These are phyloP conservation scores for Climacteris rufus DNA, from an alignment of 2,113 vertebrate genomes.

Conservation along the genomic window DNA sequence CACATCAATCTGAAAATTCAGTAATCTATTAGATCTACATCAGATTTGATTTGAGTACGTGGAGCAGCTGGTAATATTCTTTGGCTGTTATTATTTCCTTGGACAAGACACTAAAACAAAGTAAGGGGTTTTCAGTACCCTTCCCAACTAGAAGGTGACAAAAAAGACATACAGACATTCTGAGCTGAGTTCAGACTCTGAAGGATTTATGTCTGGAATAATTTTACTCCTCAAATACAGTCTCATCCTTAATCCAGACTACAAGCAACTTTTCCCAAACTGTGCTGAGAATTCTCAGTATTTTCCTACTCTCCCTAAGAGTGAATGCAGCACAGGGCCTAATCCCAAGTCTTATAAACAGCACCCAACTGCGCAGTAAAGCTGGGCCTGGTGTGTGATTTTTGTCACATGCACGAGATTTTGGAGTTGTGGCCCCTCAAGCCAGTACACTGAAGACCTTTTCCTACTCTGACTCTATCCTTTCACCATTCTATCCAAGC, in stretches of 20 bases:
- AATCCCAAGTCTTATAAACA: not conserved
- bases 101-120: not conserved
- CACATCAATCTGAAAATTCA: not conserved
- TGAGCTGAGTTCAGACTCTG: not conserved
- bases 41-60: not conserved
- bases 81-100: not conserved
- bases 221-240: not conserved
- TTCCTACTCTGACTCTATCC: not conserved
- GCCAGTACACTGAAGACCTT: not conserved
- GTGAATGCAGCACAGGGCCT: not conserved
- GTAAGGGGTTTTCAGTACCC: not conserved
- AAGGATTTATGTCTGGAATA: not conserved
- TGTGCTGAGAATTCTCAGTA: not conserved
- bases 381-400: not conserved
- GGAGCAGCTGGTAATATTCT: not conserved
- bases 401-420: not conserved
- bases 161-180: not conserved
- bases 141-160: not conserved
- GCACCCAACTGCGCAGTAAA: not conserved
- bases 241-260: not conserved
- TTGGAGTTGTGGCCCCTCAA: not conserved
- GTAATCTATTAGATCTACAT: not conserved
- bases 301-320: not conserved
- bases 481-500: not conserved
- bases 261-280: not conserved